These are phyloP conservation scores for Rhogogaster chlorosoma DNA, from an alignment of 2,888 invertebrate species.

Conservation along the genomic window DNA sequence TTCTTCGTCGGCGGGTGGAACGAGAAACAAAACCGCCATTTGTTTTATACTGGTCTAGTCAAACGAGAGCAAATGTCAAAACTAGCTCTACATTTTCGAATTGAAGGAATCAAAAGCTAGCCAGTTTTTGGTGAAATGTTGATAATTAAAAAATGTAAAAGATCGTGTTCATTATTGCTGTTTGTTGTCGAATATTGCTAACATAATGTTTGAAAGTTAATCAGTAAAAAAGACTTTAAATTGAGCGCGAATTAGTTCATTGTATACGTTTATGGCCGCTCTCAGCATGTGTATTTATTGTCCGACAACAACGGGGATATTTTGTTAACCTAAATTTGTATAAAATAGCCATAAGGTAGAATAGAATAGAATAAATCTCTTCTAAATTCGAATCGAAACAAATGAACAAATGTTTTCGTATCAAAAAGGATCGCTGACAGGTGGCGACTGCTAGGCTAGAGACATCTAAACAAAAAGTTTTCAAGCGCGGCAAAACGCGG, in stretches of 20 bases:
- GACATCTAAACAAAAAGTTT: conserved; percentile 45
- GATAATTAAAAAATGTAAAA: background rate
- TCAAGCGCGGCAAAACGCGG: conserved; percentile 37
- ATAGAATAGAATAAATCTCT: background rate
- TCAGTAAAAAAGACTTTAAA: conserved; percentile 2
- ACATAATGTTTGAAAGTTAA: background rate
- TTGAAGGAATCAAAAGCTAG: background rate
- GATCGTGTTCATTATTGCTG: background rate
- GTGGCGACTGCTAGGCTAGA: conserved; percentile 42
- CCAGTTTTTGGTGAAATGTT: background rate
- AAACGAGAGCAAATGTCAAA: background rate
- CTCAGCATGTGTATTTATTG: background rate
- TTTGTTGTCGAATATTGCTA: background rate
- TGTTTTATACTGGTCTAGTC: conserved; percentile 30
- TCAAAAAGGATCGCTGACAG: conserved; percentile 6
- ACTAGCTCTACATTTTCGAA: conserved; percentile 2
- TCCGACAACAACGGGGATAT: background rate
- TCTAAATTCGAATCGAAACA: background rate
- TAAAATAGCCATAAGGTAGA: background rate
- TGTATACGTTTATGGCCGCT: background rate
- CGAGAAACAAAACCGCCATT: conserved; percentile 3
- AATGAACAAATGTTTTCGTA: conserved; percentile 34
- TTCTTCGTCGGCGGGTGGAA: background rate
- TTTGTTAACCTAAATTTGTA: background rate
- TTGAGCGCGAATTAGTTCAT: background rate